Conservation (phyloP, 2,888 invertebrate species). For the Sceliomorpha sp. region DNA sequence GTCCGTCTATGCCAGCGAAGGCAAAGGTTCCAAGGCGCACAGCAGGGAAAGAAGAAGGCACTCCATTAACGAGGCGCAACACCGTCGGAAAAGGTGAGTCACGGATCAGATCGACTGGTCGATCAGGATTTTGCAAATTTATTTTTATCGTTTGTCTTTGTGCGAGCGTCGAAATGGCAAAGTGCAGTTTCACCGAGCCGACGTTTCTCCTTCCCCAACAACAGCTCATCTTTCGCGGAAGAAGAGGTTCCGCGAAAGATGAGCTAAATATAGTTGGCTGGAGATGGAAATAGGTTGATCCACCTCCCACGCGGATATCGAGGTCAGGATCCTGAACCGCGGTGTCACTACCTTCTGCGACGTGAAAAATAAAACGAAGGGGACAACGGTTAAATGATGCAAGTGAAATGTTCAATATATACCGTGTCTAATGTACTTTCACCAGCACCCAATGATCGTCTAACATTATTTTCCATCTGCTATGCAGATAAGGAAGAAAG, state of each 20-base stretch:
- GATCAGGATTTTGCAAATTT: constrained; percentile 28
- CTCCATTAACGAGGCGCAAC: constrained; percentile 73
- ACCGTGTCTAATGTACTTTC: too few species aligned
- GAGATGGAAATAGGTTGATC: constrained; percentile 71
- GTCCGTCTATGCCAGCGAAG: constrained; percentile 69
- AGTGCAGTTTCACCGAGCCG: too few species aligned
- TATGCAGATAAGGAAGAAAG: too few species aligned
- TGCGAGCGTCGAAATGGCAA: constrained; percentile 40
- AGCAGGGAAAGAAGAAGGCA: constrained; percentile 75
- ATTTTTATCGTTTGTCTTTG: constrained; percentile 35
- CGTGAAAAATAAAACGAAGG: too few species aligned
- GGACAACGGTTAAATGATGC: too few species aligned
- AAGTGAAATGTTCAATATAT: too few species aligned
- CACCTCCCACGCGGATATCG: constrained; percentile 51
- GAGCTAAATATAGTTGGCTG: constrained; percentile 73
- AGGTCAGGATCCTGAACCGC: constrained; percentile 49
- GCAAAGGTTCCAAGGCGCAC: constrained; percentile 68
- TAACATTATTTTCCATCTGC: too few species aligned
- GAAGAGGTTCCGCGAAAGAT: constrained; percentile 63
- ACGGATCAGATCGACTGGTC: neutral
- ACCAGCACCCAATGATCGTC: too few species aligned
- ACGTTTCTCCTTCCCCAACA: constrained; percentile 25
- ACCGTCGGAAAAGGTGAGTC: constrained; percentile 70
- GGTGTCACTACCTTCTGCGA: neutral
- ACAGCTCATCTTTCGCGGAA: constrained; percentile 61